A percentile compares a stretch with the other conserved stretches of the same genome.
phyloP scores from a whole-genome alignment of 2,797 vertebrate species.

The Pterois miles region DNA sequence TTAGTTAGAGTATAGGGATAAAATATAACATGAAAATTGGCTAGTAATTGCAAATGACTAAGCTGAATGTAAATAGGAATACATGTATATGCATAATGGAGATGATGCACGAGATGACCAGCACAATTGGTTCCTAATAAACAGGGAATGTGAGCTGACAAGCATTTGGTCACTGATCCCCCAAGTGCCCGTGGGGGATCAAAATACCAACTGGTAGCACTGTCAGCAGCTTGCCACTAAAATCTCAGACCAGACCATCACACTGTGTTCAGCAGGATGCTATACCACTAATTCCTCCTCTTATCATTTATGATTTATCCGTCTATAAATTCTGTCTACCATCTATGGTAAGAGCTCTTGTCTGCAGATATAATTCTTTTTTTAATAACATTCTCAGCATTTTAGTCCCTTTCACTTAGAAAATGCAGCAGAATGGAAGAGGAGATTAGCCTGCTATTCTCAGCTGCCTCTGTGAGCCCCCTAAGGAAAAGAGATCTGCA shows the following conservation, averaged over 20 bases:
- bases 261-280: conserved; percentile 39
- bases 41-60: not conserved
- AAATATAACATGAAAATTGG: not conserved
- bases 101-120: conserved; percentile 41
- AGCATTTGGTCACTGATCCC: conserved; percentile 78
- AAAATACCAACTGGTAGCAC: conserved; percentile 73
- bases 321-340: conserved; percentile 12
- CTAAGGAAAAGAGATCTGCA: conserved; percentile 54
- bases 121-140: conserved; percentile 27
- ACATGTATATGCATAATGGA: not conserved
- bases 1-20: not conserved
- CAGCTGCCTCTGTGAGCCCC: conserved; percentile 57
- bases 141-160: conserved; percentile 29
- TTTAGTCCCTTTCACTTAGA: conserved; percentile 25
- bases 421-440: conserved; percentile 47
- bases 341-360: conserved; percentile 24
- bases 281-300: conserved; percentile 28
- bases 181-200: conserved; percentile 63
- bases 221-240: conserved; percentile 67
- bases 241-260: conserved; percentile 44
- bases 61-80: not conserved
- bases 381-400: conserved; percentile 8
- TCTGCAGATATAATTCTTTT: conserved; percentile 31
- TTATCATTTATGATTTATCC: conserved; percentile 24
- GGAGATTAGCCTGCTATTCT: conserved; percentile 58